phyloP scores from a whole-genome alignment of 2,113 vertebrate species.

The Lynx canadensis region DNA sequence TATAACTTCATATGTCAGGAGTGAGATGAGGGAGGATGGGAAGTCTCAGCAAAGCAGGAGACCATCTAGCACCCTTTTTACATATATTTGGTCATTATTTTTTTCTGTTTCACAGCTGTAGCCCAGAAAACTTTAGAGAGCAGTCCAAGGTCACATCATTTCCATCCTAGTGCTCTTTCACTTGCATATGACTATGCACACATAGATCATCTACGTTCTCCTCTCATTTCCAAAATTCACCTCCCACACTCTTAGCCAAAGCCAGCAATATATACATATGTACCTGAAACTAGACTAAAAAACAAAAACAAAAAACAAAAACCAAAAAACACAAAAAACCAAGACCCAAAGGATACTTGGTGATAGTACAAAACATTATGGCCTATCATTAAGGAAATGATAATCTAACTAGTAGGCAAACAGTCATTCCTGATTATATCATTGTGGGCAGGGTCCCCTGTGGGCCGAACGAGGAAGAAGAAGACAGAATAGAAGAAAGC shows the following conservation, averaged over 20 bases:
- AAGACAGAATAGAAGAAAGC: background rate
- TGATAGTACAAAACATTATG: background rate
- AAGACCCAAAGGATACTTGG: background rate
- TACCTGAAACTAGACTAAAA: background rate
- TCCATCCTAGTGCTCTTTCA: background rate
- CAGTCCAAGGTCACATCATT: background rate
- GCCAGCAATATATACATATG: background rate
- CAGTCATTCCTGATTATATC: background rate
- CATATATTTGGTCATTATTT: background rate
- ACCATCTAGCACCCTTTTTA: background rate
- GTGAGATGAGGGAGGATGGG: background rate
- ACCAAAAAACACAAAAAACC: background rate
- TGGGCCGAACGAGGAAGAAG: background rate
- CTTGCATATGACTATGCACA: background rate
- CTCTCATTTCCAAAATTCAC: conserved; percentile 1
- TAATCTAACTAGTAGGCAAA: background rate
- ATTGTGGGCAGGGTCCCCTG: background rate
- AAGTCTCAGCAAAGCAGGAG: background rate
- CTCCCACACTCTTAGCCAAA: background rate
- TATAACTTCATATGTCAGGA: background rate
- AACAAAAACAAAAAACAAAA: too few relatives aligned
- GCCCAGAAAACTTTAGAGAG: background rate
- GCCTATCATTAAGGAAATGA: background rate
- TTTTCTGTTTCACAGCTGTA: background rate
- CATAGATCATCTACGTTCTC: background rate